Conservation (phyloP, 2,888 invertebrate genomes). For the Synanthedon tipuliformis region DNA sequence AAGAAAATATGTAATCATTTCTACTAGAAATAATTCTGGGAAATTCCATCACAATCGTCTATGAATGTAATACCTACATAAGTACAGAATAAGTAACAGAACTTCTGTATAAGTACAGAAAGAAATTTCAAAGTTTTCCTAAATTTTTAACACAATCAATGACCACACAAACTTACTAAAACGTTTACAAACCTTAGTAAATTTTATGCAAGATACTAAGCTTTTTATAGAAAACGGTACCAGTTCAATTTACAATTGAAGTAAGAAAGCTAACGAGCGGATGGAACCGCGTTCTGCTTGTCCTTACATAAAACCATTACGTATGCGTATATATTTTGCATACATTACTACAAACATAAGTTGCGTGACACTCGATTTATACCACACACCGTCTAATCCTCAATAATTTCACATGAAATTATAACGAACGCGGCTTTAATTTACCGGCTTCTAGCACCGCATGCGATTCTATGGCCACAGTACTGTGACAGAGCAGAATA, state of each 20-base stretch:
- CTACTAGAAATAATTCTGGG: no score
- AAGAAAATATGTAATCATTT: no score
- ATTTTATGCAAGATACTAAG: no score
- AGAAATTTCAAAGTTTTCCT: no score
- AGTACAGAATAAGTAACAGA: no score
- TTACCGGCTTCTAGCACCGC: slow-evolving; percentile 16
- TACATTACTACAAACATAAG: slow-evolving; percentile 10
- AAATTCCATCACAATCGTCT: no score
- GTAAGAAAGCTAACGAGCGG: background rate
- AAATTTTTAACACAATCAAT: no score
- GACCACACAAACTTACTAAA: no score
- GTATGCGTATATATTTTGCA: background rate
- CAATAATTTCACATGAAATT: slow-evolving; percentile 47
- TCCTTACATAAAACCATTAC: background rate
- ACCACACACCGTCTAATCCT: slow-evolving; percentile 23
- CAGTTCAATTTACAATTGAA: background rate
- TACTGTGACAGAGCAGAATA: background rate
- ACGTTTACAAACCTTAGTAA: no score
- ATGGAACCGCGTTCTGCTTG: background rate
- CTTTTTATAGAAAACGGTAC: no score
- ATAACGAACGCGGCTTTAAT: slow-evolving; percentile 20
- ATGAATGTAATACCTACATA: no score
- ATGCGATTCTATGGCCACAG: background rate
- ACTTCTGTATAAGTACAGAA: no score
- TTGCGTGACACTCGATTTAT: slow-evolving; percentile 25